phyloP scores from a whole-genome alignment of 2,888 invertebrate genomes.

The Hirtodrosophila histrioides region DNA sequence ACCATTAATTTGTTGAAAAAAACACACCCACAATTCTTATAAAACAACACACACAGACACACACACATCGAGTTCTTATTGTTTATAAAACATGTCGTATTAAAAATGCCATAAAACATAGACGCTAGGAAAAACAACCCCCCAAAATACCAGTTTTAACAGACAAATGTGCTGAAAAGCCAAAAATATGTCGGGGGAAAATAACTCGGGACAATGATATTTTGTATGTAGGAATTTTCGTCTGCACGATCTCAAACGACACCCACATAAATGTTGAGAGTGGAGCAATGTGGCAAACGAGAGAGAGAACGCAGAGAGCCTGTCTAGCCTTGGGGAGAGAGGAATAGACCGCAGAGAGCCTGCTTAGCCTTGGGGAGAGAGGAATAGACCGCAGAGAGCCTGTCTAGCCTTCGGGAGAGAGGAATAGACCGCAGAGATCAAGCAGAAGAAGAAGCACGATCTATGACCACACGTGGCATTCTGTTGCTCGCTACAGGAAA shows the following conservation, averaged over 20 bases:
- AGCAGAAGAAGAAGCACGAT: slow-evolving; percentile 3
- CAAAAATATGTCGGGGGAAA: slow-evolving; percentile 43
- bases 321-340: slow-evolving; percentile 9
- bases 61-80: slow-evolving; percentile 4
- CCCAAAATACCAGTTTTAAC: slow-evolving; percentile 13
- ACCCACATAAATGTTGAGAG: slow-evolving; percentile 42
- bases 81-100: slow-evolving; percentile 34
- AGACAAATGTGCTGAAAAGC: slow-evolving; percentile 50
- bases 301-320: slow-evolving; percentile 1
- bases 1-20: too few relatives aligned
- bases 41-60: slow-evolving; percentile 18
- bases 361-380: slow-evolving; percentile 44
- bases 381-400: slow-evolving; percentile 12
- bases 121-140: slow-evolving; percentile 37
- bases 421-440: slow-evolving; percentile 12
- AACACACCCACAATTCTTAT: too few relatives aligned
- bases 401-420: too few relatives aligned
- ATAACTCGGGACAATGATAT: slow-evolving; percentile 19
- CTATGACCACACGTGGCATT: slow-evolving; percentile 56
- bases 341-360: slow-evolving; percentile 2
- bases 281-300: slow-evolving; percentile 11
- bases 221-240: slow-evolving; percentile 38
- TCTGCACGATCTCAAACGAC: slow-evolving; percentile 15
- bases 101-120: slow-evolving; percentile 32
- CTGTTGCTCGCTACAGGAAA: slow-evolving; percentile 57